Conservation (phyloP, 2,888 invertebrate species). For the Steinernema hermaphroditum region DNA sequence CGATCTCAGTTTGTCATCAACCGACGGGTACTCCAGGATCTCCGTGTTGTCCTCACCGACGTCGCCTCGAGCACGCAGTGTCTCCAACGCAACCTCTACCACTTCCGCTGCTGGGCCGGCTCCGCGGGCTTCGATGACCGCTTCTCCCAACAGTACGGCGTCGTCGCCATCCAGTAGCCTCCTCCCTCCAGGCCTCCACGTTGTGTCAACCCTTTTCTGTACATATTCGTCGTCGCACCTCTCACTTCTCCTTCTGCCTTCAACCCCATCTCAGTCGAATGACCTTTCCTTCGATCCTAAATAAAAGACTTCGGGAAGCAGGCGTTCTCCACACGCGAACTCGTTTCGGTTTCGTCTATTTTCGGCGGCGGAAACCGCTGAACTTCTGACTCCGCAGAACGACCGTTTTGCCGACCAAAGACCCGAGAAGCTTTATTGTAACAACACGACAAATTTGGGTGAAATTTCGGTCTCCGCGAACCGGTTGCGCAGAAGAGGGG, state of each 20-base stretch:
- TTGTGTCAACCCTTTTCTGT: slow-evolving; percentile 26
- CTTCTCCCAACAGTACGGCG: slow-evolving; percentile 50
- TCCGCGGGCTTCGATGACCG: slow-evolving; percentile 65
- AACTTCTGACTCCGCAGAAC: slow-evolving; percentile 14
- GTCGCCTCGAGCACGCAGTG: slow-evolving; percentile 34
- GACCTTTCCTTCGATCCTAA: not conserved
- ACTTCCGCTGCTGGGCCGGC: slow-evolving; percentile 65
- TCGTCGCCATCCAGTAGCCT: slow-evolving; percentile 27
- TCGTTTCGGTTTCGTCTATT: slow-evolving; percentile 1
- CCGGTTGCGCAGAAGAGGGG: no score
- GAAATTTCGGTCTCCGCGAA: not conserved
- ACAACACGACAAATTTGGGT: not conserved
- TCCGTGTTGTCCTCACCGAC: slow-evolving; percentile 54
- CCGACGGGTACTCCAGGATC: slow-evolving; percentile 49
- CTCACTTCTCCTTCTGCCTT: not conserved
- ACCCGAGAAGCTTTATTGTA: not conserved
- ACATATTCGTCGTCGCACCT: slow-evolving; percentile 8
- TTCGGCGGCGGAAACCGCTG: slow-evolving; percentile 22
- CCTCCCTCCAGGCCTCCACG: not conserved
- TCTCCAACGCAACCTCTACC: slow-evolving; percentile 41
- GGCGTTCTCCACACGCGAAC: not conserved
- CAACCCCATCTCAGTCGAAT: slow-evolving; percentile 6
- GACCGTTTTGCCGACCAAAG: not conserved
- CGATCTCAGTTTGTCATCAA: slow-evolving; percentile 57
- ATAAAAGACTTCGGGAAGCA: not conserved